Base-by-base conservation (phyloP, 2,888 invertebrate genomes). In the Perithous albicinctus region DNA sequence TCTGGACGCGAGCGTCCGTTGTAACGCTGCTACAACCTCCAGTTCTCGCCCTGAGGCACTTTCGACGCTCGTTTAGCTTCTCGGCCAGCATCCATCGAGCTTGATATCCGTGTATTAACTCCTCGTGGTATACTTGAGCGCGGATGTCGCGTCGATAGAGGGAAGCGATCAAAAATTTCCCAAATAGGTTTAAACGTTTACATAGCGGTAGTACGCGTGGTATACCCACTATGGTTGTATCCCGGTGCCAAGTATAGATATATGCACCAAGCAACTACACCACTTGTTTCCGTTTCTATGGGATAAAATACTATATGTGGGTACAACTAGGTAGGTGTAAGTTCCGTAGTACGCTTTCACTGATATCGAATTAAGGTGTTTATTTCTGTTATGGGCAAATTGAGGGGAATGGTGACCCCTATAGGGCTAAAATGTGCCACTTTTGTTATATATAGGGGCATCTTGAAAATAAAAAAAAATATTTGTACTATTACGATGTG, bases 151-250 rank as follows among this genome's bases (percentile, higher is more conserved):
- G 59, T 63, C 46, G 76, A 80, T 80, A n/a, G 54, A 77, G 80
- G n/a, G 80, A 77, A 81, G 43, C 73, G 67, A 73, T 81, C 51
- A 61, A 73, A 77, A 69, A 77, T 73, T 73, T 77, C 72, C 76
- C 67, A 76, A 80, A 72, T 77, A 70, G 77, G 72, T 41, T 18
- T 41, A 43, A 80, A 66, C 66, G 46, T 70, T 51, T 51, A 23
- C 51, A 12, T 20, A 12, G 20, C 12, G 10, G 12, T 23, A 23
- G 51, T 10, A 43, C 10, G 20, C 15, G 46, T 10, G 3, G n/a
- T n/a, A n/a, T n/a, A n/a, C n/a, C n/a, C 15, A n/a, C 43, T 15
- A 15, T 15, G 43, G 43, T 15, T 15, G 38, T 38, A 41, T n/a
- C 8, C n/a, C 8, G 41, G n/a, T 2, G 1, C 12, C 12, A 2